Conservation (phyloP, 2,113 vertebrate genomes). For the Romanogobio albipinnatus region DNA sequence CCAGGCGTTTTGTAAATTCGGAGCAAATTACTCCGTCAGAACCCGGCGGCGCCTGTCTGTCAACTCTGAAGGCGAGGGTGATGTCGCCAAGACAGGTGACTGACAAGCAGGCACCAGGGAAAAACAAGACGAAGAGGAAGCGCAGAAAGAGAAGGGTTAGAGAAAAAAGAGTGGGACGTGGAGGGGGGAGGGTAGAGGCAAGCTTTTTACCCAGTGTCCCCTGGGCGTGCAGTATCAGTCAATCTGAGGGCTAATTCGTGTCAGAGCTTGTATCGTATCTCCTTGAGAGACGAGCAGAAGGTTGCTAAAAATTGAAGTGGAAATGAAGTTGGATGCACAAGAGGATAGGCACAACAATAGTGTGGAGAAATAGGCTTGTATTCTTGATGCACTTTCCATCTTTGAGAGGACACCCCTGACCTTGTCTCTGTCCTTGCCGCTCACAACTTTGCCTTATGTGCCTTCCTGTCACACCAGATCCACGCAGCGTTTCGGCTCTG, state of each 20-base stretch:
- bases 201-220: conserved; percentile 81
- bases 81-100: conserved; percentile 80
- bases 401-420: conserved; percentile 77
- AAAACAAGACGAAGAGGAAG: conserved; percentile 68
- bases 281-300: conserved; percentile 86
- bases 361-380: conserved; percentile 79
- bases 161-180: conserved; percentile 60
- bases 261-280: conserved; percentile 95
- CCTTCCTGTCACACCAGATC: conserved; percentile 26
- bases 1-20: conserved; percentile 73
- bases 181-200: conserved; percentile 52
- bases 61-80: conserved; percentile 72
- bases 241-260: conserved; percentile 95
- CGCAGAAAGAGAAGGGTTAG: conserved; percentile 61
- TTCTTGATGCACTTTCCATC: conserved; percentile 77
- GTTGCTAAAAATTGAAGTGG: conserved; percentile 99
- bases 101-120: conserved; percentile 76
- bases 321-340: conserved; percentile 94
- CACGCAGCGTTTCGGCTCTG: conserved; percentile 26
- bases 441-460: conserved; percentile 53
- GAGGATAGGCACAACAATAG: conserved; percentile 84
- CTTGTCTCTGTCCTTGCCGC: conserved; percentile 86
- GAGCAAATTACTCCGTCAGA: conserved; percentile 86
- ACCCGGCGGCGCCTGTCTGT: conserved; percentile 74
- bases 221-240: conserved; percentile 87